A percentile compares a stretch with the other conserved stretches of the same genome.
Evolutionary conservation across 2,888 invertebrate species (phyloP).

Genomic region (Netelia inedita): DNA sequence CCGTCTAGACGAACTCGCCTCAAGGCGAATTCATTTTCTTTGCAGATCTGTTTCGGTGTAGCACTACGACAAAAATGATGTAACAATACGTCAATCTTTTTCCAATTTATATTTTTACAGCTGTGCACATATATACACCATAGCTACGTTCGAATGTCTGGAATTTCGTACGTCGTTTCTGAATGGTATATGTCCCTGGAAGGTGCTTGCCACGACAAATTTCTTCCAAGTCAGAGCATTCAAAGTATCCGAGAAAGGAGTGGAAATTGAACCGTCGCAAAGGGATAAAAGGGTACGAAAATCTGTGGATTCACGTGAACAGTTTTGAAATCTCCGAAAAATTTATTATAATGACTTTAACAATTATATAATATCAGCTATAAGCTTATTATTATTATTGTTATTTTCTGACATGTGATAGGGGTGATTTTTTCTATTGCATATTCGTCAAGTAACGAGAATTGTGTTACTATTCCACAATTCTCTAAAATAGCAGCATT

Average conservation of each 20-base stretch:
- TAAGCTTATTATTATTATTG: too few relatives aligned
- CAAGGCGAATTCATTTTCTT: slow-evolving; percentile 19
- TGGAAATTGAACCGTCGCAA: slow-evolving; percentile 23
- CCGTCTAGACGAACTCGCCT: background rate
- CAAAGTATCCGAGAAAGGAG: background rate
- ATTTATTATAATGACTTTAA: background rate
- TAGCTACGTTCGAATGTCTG: slow-evolving; percentile 28
- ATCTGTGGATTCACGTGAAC: background rate
- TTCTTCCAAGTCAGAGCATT: slow-evolving; percentile 15
- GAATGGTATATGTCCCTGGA: slow-evolving; percentile 31
- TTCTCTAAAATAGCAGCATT: too few relatives aligned
- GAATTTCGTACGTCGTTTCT: slow-evolving; percentile 39
- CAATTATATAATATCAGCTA: background rate
- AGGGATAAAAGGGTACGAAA: background rate
- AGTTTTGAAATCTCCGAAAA: background rate
- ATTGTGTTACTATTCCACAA: too few relatives aligned
- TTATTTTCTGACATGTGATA: too few relatives aligned
- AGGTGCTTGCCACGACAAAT: background rate
- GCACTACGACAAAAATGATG: slow-evolving; percentile 3
- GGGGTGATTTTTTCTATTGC: too few relatives aligned
- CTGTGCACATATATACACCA: background rate
- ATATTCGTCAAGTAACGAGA: too few relatives aligned
- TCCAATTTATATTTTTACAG: slow-evolving; percentile 37
- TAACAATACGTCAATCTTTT: slow-evolving; percentile 4
- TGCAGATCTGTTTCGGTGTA: background rate